Evolutionary conservation across 1,140 invertebrate genomes (phyloP).

Genomic region (Oryzaephilus surinamensis): DNA sequence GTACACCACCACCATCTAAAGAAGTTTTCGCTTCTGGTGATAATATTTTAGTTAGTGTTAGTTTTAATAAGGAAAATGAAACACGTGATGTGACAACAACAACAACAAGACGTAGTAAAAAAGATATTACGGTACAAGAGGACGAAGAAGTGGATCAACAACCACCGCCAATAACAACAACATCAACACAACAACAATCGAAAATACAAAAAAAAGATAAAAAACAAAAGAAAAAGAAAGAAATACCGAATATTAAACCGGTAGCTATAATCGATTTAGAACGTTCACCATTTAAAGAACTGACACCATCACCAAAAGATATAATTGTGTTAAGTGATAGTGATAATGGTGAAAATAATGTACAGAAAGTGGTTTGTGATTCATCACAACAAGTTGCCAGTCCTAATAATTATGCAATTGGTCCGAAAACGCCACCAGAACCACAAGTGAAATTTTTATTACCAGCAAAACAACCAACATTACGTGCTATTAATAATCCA

Average conservation of each 20-base stretch:
- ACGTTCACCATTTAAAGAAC: slow-evolving; percentile 66
- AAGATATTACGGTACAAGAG: too few species aligned
- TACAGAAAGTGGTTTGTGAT: slow-evolving; percentile 21
- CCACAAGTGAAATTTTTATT: slow-evolving; percentile 60
- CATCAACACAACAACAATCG: slow-evolving; percentile 27
- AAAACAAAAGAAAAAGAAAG: slow-evolving; percentile 29
- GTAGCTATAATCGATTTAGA: slow-evolving; percentile 78
- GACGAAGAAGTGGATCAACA: too few species aligned
- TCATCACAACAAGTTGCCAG: slow-evolving; percentile 29
- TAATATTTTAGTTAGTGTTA: slow-evolving; percentile 84
- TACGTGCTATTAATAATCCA: slow-evolving; percentile 49
- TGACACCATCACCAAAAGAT: slow-evolving; percentile 65
- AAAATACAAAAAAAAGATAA: slow-evolving; percentile 37
- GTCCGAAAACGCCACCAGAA: slow-evolving; percentile 65
- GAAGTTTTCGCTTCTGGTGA: slow-evolving; percentile 86
- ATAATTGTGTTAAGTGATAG: slow-evolving; percentile 74
- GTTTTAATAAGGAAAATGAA: slow-evolving; percentile 68
- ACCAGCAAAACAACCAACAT: slow-evolving; percentile 46
- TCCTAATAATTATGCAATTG: slow-evolving; percentile 30
- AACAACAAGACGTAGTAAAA: too few species aligned
- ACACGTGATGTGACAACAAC: slow-evolving; percentile 38
- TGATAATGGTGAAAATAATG: slow-evolving; percentile 47
- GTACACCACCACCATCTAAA: slow-evolving; percentile 59
- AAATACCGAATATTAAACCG: slow-evolving; percentile 51
- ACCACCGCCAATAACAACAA: too few species aligned